Evolutionary conservation across 1,140 invertebrate species (phyloP).

Genomic region (Drosophila simulans): DNA sequence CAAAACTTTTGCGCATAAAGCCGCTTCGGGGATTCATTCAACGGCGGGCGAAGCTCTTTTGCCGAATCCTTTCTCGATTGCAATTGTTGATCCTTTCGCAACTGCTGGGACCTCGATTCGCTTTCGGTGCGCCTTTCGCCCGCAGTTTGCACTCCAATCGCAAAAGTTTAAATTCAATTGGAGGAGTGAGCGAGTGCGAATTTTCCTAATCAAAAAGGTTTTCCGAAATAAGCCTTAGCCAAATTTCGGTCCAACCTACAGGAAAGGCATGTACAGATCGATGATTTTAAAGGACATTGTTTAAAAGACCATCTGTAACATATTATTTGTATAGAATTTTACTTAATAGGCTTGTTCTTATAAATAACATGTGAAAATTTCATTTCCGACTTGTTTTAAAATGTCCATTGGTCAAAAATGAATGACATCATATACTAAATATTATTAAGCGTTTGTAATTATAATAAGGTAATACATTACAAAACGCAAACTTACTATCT

Average conservation of each 20-base stretch:
- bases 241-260: not conserved
- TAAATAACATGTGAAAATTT: too few species aligned
- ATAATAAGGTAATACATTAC: too few species aligned
- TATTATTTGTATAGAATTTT: too few species aligned
- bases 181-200: slow-evolving; percentile 29
- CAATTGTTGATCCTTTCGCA: slow-evolving; percentile 82
- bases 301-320: too few species aligned
- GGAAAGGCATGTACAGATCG: not conserved
- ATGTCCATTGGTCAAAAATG: too few species aligned
- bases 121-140: slow-evolving; percentile 36
- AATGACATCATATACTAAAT: too few species aligned
- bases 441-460: too few species aligned
- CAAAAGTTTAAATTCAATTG: slow-evolving; percentile 77
- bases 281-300: not conserved
- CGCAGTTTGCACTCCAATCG: slow-evolving; percentile 63
- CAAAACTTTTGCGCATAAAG: slow-evolving; percentile 82
- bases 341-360: too few species aligned
- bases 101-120: slow-evolving; percentile 53
- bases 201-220: slow-evolving; percentile 31
- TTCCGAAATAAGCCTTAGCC: not conserved
- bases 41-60: slow-evolving; percentile 72
- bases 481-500: too few species aligned
- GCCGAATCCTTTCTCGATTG: slow-evolving; percentile 80
- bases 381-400: too few species aligned
- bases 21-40: slow-evolving; percentile 82